Conservation (phyloP, 2,888 invertebrate species). For the Nymphalis urticae region DNA sequence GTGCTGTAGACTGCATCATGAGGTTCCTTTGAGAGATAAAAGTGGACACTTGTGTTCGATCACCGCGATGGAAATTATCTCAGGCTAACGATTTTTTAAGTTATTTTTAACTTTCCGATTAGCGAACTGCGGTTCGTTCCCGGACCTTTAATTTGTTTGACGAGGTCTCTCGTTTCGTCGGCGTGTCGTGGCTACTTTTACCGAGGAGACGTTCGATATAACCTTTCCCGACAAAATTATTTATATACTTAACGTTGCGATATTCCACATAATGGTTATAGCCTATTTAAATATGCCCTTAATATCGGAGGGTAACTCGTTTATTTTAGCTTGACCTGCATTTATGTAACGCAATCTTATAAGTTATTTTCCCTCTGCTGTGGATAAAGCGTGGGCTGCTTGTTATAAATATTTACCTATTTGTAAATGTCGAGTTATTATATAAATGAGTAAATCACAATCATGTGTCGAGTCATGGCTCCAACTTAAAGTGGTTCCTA, state of each 20-base stretch:
- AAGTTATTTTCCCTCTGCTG: no score
- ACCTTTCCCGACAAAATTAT: neutral
- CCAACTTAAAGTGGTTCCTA: no score
- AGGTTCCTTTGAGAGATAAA: constrained; percentile 17
- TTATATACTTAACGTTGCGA: neutral
- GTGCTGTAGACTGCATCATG: neutral
- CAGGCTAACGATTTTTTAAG: constrained; percentile 64
- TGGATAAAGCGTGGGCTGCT: no score
- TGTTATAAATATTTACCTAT: no score
- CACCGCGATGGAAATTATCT: constrained; percentile 54
- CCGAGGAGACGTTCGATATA: neutral
- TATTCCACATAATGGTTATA: neutral
- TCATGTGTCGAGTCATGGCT: no score
- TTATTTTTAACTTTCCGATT: constrained; percentile 54
- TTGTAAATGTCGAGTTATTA: no score
- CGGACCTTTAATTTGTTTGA: constrained; percentile 11
- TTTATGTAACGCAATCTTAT: no score
- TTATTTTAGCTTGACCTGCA: no score
- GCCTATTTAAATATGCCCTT: no score
- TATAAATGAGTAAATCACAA: no score
- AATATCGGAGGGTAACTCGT: no score
- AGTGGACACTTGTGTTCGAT: neutral
- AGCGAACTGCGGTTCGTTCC: constrained; percentile 20
- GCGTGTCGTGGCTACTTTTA: constrained; percentile 10
- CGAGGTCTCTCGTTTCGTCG: neutral